phyloP scores from a whole-genome alignment of 2,888 invertebrate species.

The Lasioglossum pauxillum region DNA sequence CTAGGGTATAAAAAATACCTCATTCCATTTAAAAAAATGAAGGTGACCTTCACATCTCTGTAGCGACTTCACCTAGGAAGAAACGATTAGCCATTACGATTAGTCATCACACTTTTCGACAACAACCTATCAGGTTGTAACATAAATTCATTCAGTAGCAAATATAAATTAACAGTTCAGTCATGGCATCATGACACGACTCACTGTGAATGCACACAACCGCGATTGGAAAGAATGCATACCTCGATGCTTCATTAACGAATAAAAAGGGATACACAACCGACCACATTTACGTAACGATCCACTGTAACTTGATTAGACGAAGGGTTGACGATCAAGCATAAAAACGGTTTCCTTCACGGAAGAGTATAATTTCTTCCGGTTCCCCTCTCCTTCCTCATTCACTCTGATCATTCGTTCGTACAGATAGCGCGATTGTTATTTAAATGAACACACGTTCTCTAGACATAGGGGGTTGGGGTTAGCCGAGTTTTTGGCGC shows the following conservation, averaged over 20 bases:
- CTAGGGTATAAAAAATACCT: no score
- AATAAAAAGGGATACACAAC: neutral
- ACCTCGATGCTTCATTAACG: neutral
- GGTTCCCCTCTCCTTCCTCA: neutral
- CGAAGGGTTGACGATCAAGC: neutral
- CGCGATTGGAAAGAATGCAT: neutral
- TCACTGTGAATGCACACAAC: no score
- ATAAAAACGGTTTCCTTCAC: neutral
- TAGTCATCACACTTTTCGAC: no score
- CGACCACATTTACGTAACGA: no score
- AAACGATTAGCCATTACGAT: no score
- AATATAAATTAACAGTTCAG: no score
- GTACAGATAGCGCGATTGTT: conserved; percentile 29
- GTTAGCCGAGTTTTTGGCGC: conserved; percentile 18
- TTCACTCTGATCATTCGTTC: neutral
- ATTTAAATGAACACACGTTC: conserved; percentile 43
- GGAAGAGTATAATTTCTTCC: neutral
- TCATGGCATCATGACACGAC: no score
- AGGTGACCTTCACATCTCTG: no score
- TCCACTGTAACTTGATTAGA: neutral
- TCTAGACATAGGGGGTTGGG: neutral
- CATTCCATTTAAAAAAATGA: no score
- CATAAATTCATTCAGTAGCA: no score
- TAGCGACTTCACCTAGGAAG: no score
- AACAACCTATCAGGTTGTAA: no score